phyloP scores from a whole-genome alignment of 2,888 invertebrate species.

The Agrypnus murinus region DNA sequence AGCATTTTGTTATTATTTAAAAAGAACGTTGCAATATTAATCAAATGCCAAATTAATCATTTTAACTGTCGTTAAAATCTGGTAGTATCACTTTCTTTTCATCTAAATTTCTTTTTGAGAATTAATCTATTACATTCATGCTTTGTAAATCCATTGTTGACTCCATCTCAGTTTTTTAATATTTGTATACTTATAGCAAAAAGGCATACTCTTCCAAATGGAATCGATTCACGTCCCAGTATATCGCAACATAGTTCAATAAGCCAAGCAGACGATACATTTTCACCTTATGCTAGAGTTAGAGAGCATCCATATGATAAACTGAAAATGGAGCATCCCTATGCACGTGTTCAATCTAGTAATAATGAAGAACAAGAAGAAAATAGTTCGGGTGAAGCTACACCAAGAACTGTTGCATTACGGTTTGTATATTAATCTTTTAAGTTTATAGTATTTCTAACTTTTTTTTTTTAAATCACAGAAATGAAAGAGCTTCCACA shows the following conservation, averaged over 20 bases:
- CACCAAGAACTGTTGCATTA: constrained; percentile 42
- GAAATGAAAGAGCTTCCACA: constrained; percentile 50
- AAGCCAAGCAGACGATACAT: constrained; percentile 72
- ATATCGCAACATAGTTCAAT: constrained; percentile 77
- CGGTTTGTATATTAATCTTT: constrained; percentile 20
- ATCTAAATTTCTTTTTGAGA: too few species aligned
- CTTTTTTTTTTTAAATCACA: too few species aligned
- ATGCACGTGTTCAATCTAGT: constrained; percentile 80
- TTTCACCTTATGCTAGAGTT: constrained; percentile 79
- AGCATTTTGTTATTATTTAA: too few species aligned
- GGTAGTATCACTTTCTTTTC: too few species aligned
- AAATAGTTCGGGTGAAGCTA: constrained; percentile 58
- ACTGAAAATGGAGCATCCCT: constrained; percentile 77
- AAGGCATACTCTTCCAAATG: constrained; percentile 65
- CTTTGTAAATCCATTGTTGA: too few species aligned
- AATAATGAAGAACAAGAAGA: constrained; percentile 54
- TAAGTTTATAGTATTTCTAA: too few species aligned
- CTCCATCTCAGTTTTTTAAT: too few species aligned
- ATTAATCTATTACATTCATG: too few species aligned
- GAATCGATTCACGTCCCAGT: constrained; percentile 71
- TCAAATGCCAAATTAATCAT: too few species aligned
- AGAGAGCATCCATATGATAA: constrained; percentile 77
- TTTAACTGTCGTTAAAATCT: too few species aligned
- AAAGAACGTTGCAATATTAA: too few species aligned
- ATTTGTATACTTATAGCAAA: too few species aligned